phyloP scores from a whole-genome alignment of 2,797 vertebrate genomes.

The Nannoperca obscura region DNA sequence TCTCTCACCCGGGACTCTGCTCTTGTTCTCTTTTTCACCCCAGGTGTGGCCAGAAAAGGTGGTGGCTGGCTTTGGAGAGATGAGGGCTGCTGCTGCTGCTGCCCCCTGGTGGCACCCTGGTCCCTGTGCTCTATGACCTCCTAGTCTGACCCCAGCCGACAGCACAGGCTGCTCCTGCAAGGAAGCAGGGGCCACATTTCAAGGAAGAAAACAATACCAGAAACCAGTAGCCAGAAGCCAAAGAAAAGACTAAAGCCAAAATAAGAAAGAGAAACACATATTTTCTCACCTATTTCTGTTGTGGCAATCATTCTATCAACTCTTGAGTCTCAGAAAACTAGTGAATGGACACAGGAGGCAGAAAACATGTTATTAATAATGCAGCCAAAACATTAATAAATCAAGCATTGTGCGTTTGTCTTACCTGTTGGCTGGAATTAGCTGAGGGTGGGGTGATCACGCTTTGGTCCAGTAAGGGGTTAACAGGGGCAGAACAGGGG shows the following conservation, averaged over 20 bases:
- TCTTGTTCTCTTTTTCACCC: conserved; percentile 70
- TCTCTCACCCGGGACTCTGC: conserved; percentile 45
- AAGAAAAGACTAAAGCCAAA: neutral
- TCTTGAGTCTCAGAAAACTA: conserved; percentile 90
- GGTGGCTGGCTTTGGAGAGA: conserved; percentile 78
- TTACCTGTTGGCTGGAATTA: conserved; percentile 94
- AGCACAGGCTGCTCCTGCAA: conserved; percentile 77
- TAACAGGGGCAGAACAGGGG: conserved; percentile 85
- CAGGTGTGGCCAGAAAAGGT: conserved; percentile 82
- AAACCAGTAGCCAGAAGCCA: neutral
- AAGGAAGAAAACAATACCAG: neutral
- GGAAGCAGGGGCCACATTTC: conserved; percentile 4
- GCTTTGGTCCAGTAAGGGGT: conserved; percentile 87
- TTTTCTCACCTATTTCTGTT: conserved; percentile 70
- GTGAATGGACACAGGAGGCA: conserved; percentile 23
- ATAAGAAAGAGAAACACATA: neutral
- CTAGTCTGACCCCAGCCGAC: conserved; percentile 68
- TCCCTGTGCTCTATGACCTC: conserved; percentile 76
- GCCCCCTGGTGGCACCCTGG: conserved; percentile 87
- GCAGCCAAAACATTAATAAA: neutral
- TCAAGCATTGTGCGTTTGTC: conserved; percentile 5
- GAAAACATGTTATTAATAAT: neutral
- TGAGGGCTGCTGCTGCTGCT: conserved; percentile 89
- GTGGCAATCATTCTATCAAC: conserved; percentile 86
- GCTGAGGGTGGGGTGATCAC: conserved; percentile 89